Evolutionary conservation across 1,140 invertebrate genomes (phyloP).

Genomic region (Sarcophaga peregrina): DNA sequence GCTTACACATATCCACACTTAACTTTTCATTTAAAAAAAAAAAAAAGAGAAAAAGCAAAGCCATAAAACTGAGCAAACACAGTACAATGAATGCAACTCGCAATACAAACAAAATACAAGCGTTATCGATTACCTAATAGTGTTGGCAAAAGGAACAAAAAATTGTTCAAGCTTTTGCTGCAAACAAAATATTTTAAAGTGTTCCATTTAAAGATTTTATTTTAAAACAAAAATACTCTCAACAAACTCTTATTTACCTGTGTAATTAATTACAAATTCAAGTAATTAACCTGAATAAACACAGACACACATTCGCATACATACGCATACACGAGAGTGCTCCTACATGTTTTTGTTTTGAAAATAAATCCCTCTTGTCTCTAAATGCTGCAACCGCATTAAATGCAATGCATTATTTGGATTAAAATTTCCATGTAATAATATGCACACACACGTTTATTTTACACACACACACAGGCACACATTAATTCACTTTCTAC

Average conservation of each 20-base stretch:
- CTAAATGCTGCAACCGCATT: background rate
- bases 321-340: background rate
- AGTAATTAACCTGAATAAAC: constrained; percentile 5
- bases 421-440: background rate
- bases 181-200: no score
- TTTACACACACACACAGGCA: background rate
- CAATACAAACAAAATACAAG: no score
- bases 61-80: no score
- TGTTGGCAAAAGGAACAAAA: no score
- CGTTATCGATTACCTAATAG: no score
- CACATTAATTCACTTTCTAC: background rate
- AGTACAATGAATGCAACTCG: no score
- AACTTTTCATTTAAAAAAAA: no score
- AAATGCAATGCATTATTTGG: background rate
- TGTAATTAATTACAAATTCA: constrained; percentile 1
- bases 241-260: background rate
- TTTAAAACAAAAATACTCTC: no score
- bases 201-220: no score
- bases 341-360: background rate
- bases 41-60: no score
- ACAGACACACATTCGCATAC: background rate
- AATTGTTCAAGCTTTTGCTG: no score
- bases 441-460: background rate
- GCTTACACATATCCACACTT: no score
- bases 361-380: background rate